Base-by-base conservation (phyloP, 1,140 invertebrate species). In the Pseudomyrmex cubaensis region DNA sequence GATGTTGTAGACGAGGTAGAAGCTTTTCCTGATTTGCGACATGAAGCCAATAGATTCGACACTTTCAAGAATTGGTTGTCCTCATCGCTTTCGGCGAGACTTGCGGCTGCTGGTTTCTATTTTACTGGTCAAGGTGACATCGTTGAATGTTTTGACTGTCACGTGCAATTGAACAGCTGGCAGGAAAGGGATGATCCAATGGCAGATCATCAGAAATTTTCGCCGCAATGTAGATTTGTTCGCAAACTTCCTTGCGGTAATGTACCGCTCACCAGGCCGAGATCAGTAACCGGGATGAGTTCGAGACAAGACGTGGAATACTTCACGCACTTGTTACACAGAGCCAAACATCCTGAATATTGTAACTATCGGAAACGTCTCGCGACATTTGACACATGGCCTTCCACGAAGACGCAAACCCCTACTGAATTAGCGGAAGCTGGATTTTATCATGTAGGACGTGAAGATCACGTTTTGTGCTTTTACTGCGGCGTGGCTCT, bases 391-490 rank as follows among this genome's bases (percentile, higher is more conserved):
- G 92, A 92, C 44, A 93, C 95, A 61, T 97, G 97, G 97, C 97
- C 97, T 1, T 93, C 95, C 12, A 94, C 94, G 25, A 95, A 97
- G 89, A 95, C 95, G 80, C 97, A 97, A 89, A 96, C 95, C 86
- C 96, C 97, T 1, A 94, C 95, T 61, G 94, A 96, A 62, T 93
- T 98, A 57, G 96, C 97, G 67, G 96, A 96, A 86, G 97, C 97
- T 72, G 98, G 98, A 70, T 98, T 98, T 93, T 98, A 96, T 92
- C 98, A 98, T 89, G 96, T 96, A 56, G 97, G 97, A 90, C 95
- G 96, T 62, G 96, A 96, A 10, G 97, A 98, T 93, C 63, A 97
- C 88, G 97, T 97, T 0, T 95, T 96, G 69, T 98, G 97, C 89
- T 98, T 96, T 90, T 96, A 96, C 88, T 98, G 97, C 92, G 97